Evolutionary conservation across 2,888 invertebrate species (phyloP), one percentile per base, ranked within the genome.

Genomic region (Plagodis pulveraria): DNA sequence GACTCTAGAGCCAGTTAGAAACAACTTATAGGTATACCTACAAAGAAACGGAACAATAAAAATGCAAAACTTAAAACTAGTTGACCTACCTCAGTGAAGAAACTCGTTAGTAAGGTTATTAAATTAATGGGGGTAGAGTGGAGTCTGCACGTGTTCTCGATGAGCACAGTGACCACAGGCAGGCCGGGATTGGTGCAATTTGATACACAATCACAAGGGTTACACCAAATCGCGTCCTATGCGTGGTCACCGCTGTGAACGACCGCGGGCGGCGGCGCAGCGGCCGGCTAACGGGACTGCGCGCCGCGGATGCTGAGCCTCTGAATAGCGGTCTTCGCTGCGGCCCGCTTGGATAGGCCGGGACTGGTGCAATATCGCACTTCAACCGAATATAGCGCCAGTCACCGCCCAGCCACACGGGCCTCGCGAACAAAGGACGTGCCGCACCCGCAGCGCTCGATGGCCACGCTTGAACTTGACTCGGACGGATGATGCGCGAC

Each of bases 121-220:
- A 42, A 62, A 55, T 50, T 46, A 51, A 58, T 46, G 61, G 57
- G 58, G 67, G 67, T 69, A 67, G 36, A 36, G 53, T 47, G 40
- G 42, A 42, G 41, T 56, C 47, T 12, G 51, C 75, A 71, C 70
- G 70, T 65, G 70, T 68, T 40, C 48, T 10, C 64, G 65, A 49
- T 52, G 63, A 22, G 67, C 70, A 75, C 81, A 77, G 85, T 84
- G 86, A 78, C 87, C 88, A 87, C 89, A 86, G 81, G 93, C 89
- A 93, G 93, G 93, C 93, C 93, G 93, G 93, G 93, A 91, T 91
- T 87, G 93, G 93, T 93, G 93, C 93, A 93, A 93, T 93, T 81
- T 90, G 91, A 86, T 87, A 82, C 75, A 77, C 78, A 83, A 78
- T 76, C 85, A 91, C 91, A 92, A 88, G 77, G 76, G 84, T 93